Base-by-base conservation (phyloP, 2,113 vertebrate species). In the Gasterosteus aculeatus region DNA sequence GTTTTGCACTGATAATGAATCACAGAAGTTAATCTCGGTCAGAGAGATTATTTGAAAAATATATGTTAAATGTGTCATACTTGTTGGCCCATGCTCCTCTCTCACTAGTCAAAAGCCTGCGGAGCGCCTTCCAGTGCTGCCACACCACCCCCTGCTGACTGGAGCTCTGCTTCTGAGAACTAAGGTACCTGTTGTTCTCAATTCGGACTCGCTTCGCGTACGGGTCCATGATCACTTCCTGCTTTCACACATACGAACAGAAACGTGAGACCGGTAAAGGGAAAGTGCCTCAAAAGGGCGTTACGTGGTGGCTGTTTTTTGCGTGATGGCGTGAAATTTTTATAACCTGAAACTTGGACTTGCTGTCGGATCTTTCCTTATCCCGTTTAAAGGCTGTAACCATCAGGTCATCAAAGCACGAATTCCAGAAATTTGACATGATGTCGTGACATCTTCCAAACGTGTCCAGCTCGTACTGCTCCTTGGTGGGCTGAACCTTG, bases 381-480 rank as follows among this genome's bases (percentile, higher is more conserved):
- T 97, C 96, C 5, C 93, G 83, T 44, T 86, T 93, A 69, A 94
- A 93, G 0, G 94, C 94, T 0, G 95, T 96, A 91, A 95, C 98
- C 98, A 99, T 99, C 68, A 99, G 93, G 56, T 94, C 95, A 3
- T 99, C 98, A 0, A 97, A 99, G 77, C 97, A 98, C 33, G 97
- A 95, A 4, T 99, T 99, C 98, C 98, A 99, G 92, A 99, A 99
- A 60, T 95, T 95, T 10, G 97, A 99, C 97, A 99, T 99, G 87
- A 96, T 96, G 87, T 99, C 95, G 0, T 99, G 98, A 84, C 97
- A 97, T 89, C 95, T 96, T 10, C 95, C 96, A 0, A 99, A 99
- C 0, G 95, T 99, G 91, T 99, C 98, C 88, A 95, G 92, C 82
- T 98, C 96, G 5, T 97, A 99, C 86, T 97, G 96, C 9, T 95